phyloP scores from a whole-genome alignment of 2,113 vertebrate species.

The Zapus hudsonius region DNA sequence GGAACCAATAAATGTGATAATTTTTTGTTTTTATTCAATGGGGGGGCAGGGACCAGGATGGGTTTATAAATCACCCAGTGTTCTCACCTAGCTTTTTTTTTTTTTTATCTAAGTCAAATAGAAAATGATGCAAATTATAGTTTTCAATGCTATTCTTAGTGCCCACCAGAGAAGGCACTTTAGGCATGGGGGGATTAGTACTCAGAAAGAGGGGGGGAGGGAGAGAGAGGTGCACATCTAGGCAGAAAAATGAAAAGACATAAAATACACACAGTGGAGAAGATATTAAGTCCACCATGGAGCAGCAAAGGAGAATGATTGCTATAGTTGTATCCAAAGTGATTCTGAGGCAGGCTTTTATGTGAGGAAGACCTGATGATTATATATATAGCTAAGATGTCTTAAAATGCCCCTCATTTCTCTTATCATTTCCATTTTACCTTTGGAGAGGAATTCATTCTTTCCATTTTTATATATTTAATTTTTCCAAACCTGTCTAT shows the following conservation, averaged over 20 bases:
- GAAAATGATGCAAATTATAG: conserved; percentile 4
- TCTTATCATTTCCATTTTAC: not conserved
- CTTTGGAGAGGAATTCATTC: not conserved
- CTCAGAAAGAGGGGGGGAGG: not conserved
- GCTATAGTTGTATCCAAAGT: not conserved
- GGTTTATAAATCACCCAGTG: not conserved
- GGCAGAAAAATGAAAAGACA: not conserved
- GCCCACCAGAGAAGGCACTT: not conserved
- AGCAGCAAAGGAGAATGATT: not conserved
- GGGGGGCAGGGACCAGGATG: not conserved
- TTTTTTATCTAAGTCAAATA: not conserved
- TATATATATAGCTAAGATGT: not conserved
- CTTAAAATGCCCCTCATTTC: not conserved
- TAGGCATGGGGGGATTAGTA: not conserved
- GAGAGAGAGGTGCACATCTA: not conserved
- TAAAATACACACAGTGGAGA: not conserved
- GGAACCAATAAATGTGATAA: not conserved
- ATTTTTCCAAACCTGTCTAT: not conserved
- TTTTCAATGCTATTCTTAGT: not conserved
- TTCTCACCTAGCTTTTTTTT: not conserved
- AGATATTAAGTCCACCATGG: no score
- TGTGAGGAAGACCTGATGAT: not conserved
- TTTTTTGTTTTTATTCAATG: conserved; percentile 39
- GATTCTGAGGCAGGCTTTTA: not conserved
- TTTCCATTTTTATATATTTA: not conserved